phyloP scores from a whole-genome alignment of 1,140 invertebrate genomes.

The Brachionus paranguensis region DNA sequence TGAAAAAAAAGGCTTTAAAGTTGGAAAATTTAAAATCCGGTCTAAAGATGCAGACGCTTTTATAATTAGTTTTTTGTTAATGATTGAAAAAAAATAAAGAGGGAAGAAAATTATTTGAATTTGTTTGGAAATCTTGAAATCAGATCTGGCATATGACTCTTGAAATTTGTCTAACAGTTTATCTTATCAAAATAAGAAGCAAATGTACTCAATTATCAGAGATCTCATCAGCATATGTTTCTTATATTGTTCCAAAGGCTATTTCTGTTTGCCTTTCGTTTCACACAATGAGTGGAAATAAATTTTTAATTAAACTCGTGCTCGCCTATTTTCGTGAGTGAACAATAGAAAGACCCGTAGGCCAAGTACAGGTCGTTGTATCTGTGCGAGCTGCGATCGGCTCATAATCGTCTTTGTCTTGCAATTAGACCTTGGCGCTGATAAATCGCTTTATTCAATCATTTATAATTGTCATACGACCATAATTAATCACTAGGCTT shows the following conservation, averaged over 20 bases:
- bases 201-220: not conserved
- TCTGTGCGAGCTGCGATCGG: not conserved
- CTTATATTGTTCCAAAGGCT: not conserved
- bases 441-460: constrained; percentile 10
- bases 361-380: not conserved
- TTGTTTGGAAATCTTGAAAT: constrained; percentile 7
- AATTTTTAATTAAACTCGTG: not conserved
- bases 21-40: constrained; percentile 10
- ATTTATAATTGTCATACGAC: constrained; percentile 6
- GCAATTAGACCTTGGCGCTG: not conserved
- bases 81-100: not conserved
- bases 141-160: not conserved
- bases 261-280: not conserved
- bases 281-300: not conserved
- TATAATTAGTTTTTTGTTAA: not conserved
- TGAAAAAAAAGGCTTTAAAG: not conserved
- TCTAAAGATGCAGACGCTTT: not conserved
- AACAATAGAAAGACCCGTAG: not conserved
- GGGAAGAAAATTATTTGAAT: not conserved
- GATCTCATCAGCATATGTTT: not conserved
- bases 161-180: not conserved
- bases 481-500: not conserved
- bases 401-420: not conserved
- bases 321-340: not conserved
- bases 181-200: constrained; percentile 13